phyloP scores from a whole-genome alignment of 2,888 invertebrate genomes.

The Ernsta delagoae region DNA sequence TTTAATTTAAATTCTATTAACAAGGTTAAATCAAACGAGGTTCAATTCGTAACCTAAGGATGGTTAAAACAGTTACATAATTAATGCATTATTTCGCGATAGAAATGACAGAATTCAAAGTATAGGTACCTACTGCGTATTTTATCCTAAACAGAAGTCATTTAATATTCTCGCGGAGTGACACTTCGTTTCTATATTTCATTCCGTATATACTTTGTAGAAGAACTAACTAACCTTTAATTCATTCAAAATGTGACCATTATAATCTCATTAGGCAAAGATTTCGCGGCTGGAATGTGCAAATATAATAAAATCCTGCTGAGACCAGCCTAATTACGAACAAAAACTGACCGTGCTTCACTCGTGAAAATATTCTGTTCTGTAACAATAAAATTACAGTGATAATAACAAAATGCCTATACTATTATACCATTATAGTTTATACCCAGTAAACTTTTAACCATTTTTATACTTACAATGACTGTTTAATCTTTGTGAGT shows the following conservation, averaged over 20 bases:
- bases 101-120: too few species aligned
- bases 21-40: too few species aligned
- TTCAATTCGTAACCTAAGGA: too few species aligned
- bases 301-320: slow-evolving; percentile 59
- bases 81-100: too few species aligned
- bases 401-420: slow-evolving; percentile 35
- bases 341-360: slow-evolving; percentile 57
- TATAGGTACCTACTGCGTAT: too few species aligned
- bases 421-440: background rate
- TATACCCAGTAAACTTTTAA: background rate
- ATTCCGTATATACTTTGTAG: background rate
- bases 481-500: too few species aligned
- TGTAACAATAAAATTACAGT: slow-evolving; percentile 44
- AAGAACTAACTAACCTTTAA: slow-evolving; percentile 38
- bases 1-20: too few species aligned
- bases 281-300: slow-evolving; percentile 53
- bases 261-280: slow-evolving; percentile 71
- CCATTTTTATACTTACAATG: too few species aligned
- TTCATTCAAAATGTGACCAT: slow-evolving; percentile 52
- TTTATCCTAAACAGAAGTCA: too few species aligned
- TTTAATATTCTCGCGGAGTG: too few species aligned
- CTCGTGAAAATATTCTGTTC: slow-evolving; percentile 43
- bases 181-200: background rate
- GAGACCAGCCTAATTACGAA: slow-evolving; percentile 65
- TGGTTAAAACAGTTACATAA: too few species aligned